Conservation (phyloP, 2,888 invertebrate genomes). For the Platycheirus albimanus region DNA sequence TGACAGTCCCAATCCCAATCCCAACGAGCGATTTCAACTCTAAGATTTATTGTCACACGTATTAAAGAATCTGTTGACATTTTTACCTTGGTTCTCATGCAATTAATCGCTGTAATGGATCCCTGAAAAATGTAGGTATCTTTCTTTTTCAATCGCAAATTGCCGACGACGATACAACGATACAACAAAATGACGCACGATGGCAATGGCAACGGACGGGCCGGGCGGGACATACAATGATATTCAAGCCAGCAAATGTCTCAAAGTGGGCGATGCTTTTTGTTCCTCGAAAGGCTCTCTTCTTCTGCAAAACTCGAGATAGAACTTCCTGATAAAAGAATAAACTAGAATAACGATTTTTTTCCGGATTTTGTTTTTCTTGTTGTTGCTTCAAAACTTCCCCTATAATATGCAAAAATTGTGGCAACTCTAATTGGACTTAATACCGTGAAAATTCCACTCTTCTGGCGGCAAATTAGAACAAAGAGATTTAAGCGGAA, state of each 20-base stretch:
- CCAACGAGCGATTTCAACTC: slow-evolving; percentile 50
- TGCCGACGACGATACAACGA: slow-evolving; percentile 35
- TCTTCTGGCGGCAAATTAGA: slow-evolving; percentile 51
- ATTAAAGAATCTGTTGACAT: slow-evolving; percentile 70
- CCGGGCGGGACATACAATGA: too few relatives aligned
- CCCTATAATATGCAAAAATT: slow-evolving; percentile 63
- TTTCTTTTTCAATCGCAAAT: slow-evolving; percentile 52
- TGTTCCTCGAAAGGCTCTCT: slow-evolving; percentile 26
- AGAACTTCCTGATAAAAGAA: slow-evolving; percentile 55
- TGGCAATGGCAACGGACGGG: too few relatives aligned
- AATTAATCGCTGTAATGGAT: slow-evolving; percentile 73
- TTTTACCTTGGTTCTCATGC: slow-evolving; percentile 67
- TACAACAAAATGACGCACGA: background rate
- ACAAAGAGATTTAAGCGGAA: slow-evolving; percentile 64
- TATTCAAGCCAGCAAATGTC: background rate
- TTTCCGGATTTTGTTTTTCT: too few relatives aligned
- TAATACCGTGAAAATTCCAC: slow-evolving; percentile 63
- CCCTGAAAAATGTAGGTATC: slow-evolving; percentile 56
- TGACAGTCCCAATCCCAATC: too few relatives aligned
- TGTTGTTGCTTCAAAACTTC: slow-evolving; percentile 9
- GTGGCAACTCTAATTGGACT: slow-evolving; percentile 64
- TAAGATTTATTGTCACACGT: slow-evolving; percentile 69
- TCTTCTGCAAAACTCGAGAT: slow-evolving; percentile 22
- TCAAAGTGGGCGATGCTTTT: slow-evolving; percentile 63
- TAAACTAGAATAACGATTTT: slow-evolving; percentile 48